Base-by-base conservation (phyloP, 2,797 vertebrate genomes). In the Chelon auratus region DNA sequence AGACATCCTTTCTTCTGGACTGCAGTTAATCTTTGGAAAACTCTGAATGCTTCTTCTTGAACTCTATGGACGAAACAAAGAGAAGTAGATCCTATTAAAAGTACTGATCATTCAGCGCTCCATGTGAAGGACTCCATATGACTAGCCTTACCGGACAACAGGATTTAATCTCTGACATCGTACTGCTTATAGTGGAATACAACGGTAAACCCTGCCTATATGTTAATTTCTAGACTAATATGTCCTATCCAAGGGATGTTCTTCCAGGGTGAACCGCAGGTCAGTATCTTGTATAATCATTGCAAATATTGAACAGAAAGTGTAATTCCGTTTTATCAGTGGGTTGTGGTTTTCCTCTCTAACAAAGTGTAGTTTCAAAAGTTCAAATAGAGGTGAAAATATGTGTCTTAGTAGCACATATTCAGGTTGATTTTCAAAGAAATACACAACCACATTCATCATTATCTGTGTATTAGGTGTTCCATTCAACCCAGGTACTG, bases 121-220 rank as follows among this genome's bases (percentile, higher is more conserved):
- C 58, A 66, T 75, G 62, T 6, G 59, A 78, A 85, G 82, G 78
- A 89, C 78, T 82, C 26, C 18, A 22, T 69, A 48, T 54, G 78
- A 79, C 69, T 72, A 83, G 75, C 88, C 83, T 84, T 80, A 82
- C 61, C 15, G 72, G 85, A 91, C 68, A 45, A 63, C 62, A 65
- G 77, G 86, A 90, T 73, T 85, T 65, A 84, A 72, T 75, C 83
- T 82, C 65, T 60, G 40, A 83, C 82, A 72, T 83, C 73, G 73
- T 91, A 73, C 91, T 89, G 87, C 86, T 89, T 81, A 62, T 89
- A 88, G 87, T 90, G 85, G 85, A 87, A 76, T 78, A 86, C 90
- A 84, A 87, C 48, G 68, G 78, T 88, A 75, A 89, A 79, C 81
- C 81, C 81, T 77, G 72, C 75, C 75, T 82, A 56, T 56, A 58